Base-by-base conservation (phyloP, 2,113 vertebrate genomes). In the Nymphicus hollandicus region DNA sequence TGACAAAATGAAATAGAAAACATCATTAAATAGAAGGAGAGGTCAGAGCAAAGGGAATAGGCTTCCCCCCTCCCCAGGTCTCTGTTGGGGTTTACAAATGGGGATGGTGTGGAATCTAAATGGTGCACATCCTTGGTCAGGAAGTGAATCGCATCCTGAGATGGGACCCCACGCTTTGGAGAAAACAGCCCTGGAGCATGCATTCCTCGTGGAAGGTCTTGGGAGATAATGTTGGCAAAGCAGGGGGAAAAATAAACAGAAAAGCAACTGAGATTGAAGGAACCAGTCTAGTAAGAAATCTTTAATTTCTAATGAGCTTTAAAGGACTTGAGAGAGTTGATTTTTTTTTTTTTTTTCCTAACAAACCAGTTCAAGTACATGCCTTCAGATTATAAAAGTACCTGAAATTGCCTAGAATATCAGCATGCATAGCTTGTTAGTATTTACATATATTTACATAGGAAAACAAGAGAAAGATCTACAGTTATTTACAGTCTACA, bases 401-500 rank as follows among this genome's bases (percentile, higher is more conserved):
- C 99, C 99, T 99, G 99, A 99, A 99, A 99, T 99, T 98, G 98
- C 98, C 97, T 99, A 99, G 98, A 98, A 98, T 98, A 98, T 98
- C 98, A 98, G 97, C 99, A 99, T 99, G 99, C 99, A 99, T 98
- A 99, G 99, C 96, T 98, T 98, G 98, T 98, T 98, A 96, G 95
- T 99, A 99, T 99, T 99, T 99, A 99, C 99, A 99, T 97, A 96
- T 99, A 99, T 99, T 99, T 99, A 99, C 99, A 99, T 92, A 97
- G 79, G 95, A 88, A 97, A 97, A 97, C 96, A 98, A 98, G 97
- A 98, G 96, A 94, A 93, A 95, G 97, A 97, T 98, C 98, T 98
- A 98, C 98, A 98, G 96, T 97, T 98, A 99, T 99, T 98, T 99
- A 99, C 99, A 99, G 98, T 98, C 98, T 98, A 98, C 97, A 96